phyloP scores from a whole-genome alignment of 2,113 vertebrate species.

The Poeciliopsis turrubarensis region DNA sequence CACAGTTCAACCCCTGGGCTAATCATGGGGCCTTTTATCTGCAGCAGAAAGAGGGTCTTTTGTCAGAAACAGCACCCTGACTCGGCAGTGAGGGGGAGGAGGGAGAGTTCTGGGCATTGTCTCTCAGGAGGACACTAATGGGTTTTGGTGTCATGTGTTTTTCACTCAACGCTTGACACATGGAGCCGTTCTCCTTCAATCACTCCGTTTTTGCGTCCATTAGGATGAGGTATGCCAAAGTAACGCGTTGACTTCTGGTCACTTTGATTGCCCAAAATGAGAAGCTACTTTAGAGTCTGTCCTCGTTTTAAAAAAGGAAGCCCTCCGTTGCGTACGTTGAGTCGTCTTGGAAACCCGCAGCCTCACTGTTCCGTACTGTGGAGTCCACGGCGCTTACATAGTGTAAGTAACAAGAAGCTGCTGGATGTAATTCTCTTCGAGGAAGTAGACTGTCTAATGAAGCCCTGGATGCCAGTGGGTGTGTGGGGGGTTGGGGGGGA shows the following conservation, averaged over 20 bases:
- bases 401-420: constrained; percentile 30
- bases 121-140: constrained; percentile 89
- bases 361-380: neutral
- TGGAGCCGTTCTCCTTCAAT: constrained; percentile 83
- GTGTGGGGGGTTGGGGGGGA: neutral
- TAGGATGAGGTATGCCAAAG: constrained; percentile 84
- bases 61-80: constrained; percentile 81
- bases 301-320: constrained; percentile 27
- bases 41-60: constrained; percentile 84
- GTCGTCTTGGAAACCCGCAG: constrained; percentile 36
- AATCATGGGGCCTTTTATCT: constrained; percentile 85
- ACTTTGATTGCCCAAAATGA: constrained; percentile 73
- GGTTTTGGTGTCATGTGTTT: constrained; percentile 89
- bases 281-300: constrained; percentile 47
- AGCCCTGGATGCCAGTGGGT: constrained; percentile 61
- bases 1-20: constrained; percentile 84
- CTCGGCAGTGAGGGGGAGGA: constrained; percentile 76
- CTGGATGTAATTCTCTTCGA: constrained; percentile 50
- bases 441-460: constrained; percentile 65
- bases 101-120: constrained; percentile 86
- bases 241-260: constrained; percentile 76
- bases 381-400: constrained; percentile 6
- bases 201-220: constrained; percentile 87
- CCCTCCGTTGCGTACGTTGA: constrained; percentile 32
- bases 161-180: constrained; percentile 88